Conservation (phyloP, 2,113 vertebrate species). For the Engystomops pustulosus region DNA sequence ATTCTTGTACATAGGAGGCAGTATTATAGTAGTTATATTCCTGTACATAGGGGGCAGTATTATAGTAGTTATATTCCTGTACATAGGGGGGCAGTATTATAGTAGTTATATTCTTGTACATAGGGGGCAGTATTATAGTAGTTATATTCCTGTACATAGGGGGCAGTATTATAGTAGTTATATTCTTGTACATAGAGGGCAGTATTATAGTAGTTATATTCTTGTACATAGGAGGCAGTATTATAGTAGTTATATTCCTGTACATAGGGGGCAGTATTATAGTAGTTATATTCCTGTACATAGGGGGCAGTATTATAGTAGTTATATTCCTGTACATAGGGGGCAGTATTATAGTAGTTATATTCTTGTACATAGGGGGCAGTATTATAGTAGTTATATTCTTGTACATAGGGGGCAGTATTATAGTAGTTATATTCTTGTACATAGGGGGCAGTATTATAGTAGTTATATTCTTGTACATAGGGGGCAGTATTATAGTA, state of each 20-base stretch:
- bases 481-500: neutral
- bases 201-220: neutral
- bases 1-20: slow-evolving; percentile 1
- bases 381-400: neutral
- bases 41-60: neutral
- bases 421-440: slow-evolving; percentile 2
- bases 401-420: neutral
- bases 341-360: neutral
- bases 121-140: neutral
- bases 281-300: neutral
- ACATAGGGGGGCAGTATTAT: neutral
- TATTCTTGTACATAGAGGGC: neutral
- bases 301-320: neutral
- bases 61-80: neutral
- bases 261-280: neutral
- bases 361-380: neutral
- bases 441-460: neutral
- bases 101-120: slow-evolving; percentile 9
- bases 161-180: neutral
- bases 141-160: neutral
- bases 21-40: slow-evolving; percentile 16
- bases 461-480: neutral
- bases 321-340: neutral
- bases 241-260: neutral
- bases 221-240: no score